These are phyloP conservation scores for Anolis sagrei DNA, from an alignment of 2,113 vertebrate species.

Conservation along the genomic window DNA sequence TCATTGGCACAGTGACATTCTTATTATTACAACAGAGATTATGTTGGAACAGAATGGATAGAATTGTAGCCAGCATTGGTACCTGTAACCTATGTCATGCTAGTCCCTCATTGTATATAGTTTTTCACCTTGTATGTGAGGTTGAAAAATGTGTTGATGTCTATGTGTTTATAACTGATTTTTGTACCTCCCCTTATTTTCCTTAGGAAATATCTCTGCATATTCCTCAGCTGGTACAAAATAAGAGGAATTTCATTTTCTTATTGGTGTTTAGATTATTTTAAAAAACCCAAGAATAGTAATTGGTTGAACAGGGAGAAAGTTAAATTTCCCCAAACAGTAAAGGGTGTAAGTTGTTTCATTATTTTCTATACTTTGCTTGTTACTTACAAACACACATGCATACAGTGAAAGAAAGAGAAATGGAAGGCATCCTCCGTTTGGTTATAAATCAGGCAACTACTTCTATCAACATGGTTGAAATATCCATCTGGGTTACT, in stretches of 20 bases:
- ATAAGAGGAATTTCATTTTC: background rate
- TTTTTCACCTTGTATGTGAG: background rate
- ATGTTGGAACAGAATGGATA: background rate
- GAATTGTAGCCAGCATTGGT: background rate
- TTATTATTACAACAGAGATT: background rate
- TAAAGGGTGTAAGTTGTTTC: background rate
- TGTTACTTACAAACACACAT: background rate
- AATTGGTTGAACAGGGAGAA: background rate
- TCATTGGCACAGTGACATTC: too few species aligned
- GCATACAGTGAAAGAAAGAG: background rate
- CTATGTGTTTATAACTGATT: background rate
- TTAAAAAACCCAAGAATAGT: background rate
- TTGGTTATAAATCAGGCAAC: background rate
- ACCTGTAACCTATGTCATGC: background rate
- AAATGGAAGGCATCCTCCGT: background rate
- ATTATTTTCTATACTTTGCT: background rate
- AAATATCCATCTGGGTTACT: too few species aligned
- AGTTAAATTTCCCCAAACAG: background rate
- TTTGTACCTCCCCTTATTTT: background rate
- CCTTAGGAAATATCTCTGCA: background rate
- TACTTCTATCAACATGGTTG: background rate
- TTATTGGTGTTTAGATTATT: background rate
- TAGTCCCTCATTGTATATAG: background rate
- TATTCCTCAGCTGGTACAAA: background rate
- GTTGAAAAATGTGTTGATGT: background rate